Conservation (phyloP, 1,140 invertebrate genomes). For the Melitaea cinxia region DNA sequence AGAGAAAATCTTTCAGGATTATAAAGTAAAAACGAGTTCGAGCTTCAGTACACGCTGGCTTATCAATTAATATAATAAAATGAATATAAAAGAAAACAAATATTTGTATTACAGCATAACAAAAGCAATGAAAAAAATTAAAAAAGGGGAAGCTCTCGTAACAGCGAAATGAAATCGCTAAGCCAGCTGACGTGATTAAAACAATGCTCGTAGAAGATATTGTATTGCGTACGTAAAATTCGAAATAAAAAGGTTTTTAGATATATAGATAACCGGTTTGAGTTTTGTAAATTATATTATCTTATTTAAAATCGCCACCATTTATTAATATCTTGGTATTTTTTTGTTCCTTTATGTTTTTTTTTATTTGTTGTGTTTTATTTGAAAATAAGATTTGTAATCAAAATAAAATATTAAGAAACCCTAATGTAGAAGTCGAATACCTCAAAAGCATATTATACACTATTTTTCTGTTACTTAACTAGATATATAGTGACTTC, state of each 20-base stretch:
- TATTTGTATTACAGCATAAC: background rate
- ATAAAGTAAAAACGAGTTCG: background rate
- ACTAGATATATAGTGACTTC: too few relatives aligned
- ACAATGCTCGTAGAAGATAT: background rate
- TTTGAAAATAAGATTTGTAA: too few relatives aligned
- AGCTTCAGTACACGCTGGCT: background rate
- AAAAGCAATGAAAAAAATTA: background rate
- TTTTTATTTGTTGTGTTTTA: too few relatives aligned
- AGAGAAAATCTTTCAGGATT: background rate
- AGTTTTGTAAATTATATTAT: too few relatives aligned
- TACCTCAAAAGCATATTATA: too few relatives aligned
- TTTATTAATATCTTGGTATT: too few relatives aligned
- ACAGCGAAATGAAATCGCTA: background rate
- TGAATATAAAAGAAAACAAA: background rate
- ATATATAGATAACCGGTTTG: background rate
- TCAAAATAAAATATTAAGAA: too few relatives aligned
- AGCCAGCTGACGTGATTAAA: conserved; percentile 4
- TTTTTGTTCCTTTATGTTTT: too few relatives aligned
- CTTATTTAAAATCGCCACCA: too few relatives aligned
- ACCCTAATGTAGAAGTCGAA: too few relatives aligned
- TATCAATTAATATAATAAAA: conserved; percentile 1
- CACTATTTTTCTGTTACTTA: too few relatives aligned
- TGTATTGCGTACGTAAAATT: background rate
- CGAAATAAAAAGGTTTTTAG: background rate
- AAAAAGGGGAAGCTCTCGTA: background rate